Conservation (phyloP, 2,113 vertebrate genomes). For the Barnardius zonarius region DNA sequence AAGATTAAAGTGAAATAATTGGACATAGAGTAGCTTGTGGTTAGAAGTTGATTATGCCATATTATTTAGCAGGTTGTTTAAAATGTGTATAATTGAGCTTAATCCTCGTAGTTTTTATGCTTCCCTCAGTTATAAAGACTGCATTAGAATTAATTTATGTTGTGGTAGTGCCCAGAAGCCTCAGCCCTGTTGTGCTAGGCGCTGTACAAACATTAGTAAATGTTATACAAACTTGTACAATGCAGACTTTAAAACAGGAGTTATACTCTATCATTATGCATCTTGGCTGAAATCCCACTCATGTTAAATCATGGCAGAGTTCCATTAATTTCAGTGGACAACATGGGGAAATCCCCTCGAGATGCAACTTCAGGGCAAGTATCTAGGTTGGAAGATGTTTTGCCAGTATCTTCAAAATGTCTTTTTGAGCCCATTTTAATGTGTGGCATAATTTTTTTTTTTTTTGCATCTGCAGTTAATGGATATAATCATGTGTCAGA, state of each 20-base stretch:
- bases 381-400: not conserved
- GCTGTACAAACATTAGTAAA: not conserved
- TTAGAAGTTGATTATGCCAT: slow-evolving; percentile 42
- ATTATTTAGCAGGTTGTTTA: slow-evolving; percentile 36
- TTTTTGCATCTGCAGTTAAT: not conserved
- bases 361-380: not conserved
- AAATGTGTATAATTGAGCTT: slow-evolving; percentile 56
- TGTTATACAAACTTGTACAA: not conserved
- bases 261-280: not conserved
- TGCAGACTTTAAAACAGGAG: slow-evolving; percentile 4
- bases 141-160: slow-evolving; percentile 48
- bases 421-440: not conserved
- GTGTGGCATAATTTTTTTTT: not conserved
- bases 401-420: not conserved
- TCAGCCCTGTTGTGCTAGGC: slow-evolving; percentile 7
- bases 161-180: slow-evolving; percentile 45
- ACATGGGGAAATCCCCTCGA: not conserved
- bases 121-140: slow-evolving; percentile 13
- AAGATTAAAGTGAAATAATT: slow-evolving; percentile 46
- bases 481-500: not conserved
- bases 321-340: not conserved
- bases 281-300: slow-evolving; percentile 17
- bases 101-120: slow-evolving; percentile 37
- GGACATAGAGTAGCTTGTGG: slow-evolving; percentile 38
- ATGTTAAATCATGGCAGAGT: not conserved